These are phyloP conservation scores for Bos javanicus DNA, from an alignment of 2,113 vertebrate species.

Conservation along the genomic window DNA sequence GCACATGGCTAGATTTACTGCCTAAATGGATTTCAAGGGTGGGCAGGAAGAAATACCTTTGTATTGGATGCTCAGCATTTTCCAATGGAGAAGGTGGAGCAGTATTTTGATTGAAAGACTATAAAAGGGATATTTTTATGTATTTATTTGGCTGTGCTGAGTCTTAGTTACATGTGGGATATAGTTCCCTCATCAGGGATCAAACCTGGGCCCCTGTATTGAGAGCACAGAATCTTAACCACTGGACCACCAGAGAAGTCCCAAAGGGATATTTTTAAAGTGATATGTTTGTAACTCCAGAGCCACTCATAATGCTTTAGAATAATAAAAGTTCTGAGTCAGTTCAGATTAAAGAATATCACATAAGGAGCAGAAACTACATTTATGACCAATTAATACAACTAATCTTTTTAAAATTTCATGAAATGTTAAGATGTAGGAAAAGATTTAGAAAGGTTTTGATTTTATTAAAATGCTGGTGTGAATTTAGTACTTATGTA, in stretches of 20 bases:
- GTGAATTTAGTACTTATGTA: constrained; percentile 21
- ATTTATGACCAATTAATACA: constrained; percentile 23
- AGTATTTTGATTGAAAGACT: not conserved
- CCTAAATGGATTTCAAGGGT: not conserved
- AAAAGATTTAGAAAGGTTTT: constrained; percentile 46
- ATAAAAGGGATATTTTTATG: not conserved
- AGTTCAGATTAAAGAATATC: not conserved
- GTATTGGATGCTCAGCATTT: not conserved
- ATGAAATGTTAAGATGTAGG: constrained; percentile 31
- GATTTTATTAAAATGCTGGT: constrained; percentile 38
- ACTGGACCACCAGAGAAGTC: not conserved
- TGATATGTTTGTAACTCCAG: not conserved
- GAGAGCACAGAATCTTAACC: not conserved
- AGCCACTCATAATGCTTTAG: not conserved
- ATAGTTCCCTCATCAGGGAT: not conserved
- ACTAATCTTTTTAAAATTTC: not conserved
- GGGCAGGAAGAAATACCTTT: not conserved
- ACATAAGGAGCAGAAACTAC: not conserved
- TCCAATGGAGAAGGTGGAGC: not conserved
- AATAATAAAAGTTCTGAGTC: not conserved
- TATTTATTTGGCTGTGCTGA: not conserved
- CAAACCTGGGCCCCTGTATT: not conserved
- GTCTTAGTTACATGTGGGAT: not conserved
- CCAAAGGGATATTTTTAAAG: not conserved
- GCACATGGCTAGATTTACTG: not conserved